Evolutionary conservation across 2,888 invertebrate species (phyloP).

Genomic region (Mythimna vitellina): DNA sequence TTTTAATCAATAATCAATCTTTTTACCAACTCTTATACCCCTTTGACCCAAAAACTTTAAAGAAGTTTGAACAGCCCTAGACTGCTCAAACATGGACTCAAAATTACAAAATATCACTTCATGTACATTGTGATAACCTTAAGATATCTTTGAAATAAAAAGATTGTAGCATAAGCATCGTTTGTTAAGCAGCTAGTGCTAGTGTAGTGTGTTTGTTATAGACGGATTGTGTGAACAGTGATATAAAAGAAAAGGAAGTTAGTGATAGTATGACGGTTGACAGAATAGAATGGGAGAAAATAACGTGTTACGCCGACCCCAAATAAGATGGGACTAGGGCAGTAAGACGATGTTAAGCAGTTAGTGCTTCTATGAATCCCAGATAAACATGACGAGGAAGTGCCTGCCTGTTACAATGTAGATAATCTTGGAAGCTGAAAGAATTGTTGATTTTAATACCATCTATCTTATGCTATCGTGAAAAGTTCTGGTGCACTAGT

Average conservation of each 20-base stretch:
- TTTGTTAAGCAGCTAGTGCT: constrained; percentile 5
- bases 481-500: background rate
- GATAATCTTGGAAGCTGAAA: constrained; percentile 9
- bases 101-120: background rate
- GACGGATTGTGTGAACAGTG: too few relatives aligned
- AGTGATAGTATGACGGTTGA: too few relatives aligned
- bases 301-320: too few relatives aligned
- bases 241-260: too few relatives aligned
- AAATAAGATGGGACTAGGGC: too few relatives aligned
- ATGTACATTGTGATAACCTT: background rate
- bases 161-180: constrained; percentile 11
- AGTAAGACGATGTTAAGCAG: constrained; percentile 20
- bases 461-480: background rate
- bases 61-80: background rate
- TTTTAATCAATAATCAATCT: too few relatives aligned
- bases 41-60: too few relatives aligned
- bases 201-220: too few relatives aligned
- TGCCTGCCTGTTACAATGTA: constrained; percentile 24
- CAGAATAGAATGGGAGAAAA: too few relatives aligned
- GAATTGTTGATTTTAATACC: constrained; percentile 14
- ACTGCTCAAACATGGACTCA: background rate
- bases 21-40: too few relatives aligned
- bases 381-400: constrained; percentile 35
- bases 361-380: constrained; percentile 37
- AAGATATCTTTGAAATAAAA: constrained; percentile 27